Evolutionary conservation across 2,888 invertebrate genomes (phyloP).

Genomic region (Protula sp.): DNA sequence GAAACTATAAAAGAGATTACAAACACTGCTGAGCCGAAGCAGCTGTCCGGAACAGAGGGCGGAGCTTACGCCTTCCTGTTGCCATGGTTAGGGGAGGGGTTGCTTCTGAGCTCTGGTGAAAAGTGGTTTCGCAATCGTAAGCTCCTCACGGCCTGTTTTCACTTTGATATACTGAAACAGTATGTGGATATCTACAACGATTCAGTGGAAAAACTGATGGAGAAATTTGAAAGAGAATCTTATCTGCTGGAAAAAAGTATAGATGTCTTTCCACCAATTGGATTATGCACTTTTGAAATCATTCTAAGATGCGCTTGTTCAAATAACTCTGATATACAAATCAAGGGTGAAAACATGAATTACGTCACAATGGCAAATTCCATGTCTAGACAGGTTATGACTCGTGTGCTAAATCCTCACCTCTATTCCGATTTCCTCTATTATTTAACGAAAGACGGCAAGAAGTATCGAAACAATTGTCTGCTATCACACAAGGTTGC

Average conservation of each 20-base stretch:
- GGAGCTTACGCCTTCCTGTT: background rate
- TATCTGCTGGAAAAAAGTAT: conserved; percentile 5
- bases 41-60: no score
- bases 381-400: no score
- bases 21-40: background rate
- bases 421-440: no score
- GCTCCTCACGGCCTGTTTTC: conserved; percentile 12
- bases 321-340: conserved; percentile 27
- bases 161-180: conserved; percentile 14
- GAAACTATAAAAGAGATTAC: no score
- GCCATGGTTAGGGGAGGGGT: conserved; percentile 7
- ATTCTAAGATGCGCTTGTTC: conserved; percentile 34
- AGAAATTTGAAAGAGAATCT: background rate
- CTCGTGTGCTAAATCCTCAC: background rate
- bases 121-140: conserved; percentile 13
- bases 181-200: conserved; percentile 7
- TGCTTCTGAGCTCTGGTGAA: conserved; percentile 6
- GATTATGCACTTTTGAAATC: conserved; percentile 31
- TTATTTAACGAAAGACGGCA: no score
- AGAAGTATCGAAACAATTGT: no score
- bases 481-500: no score
- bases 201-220: background rate
- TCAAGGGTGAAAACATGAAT: conserved; percentile 5
- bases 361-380: no score
- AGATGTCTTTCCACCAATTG: conserved; percentile 27